phyloP scores from a whole-genome alignment of 1,140 invertebrate species.

The Acromyrmex charruanus region DNA sequence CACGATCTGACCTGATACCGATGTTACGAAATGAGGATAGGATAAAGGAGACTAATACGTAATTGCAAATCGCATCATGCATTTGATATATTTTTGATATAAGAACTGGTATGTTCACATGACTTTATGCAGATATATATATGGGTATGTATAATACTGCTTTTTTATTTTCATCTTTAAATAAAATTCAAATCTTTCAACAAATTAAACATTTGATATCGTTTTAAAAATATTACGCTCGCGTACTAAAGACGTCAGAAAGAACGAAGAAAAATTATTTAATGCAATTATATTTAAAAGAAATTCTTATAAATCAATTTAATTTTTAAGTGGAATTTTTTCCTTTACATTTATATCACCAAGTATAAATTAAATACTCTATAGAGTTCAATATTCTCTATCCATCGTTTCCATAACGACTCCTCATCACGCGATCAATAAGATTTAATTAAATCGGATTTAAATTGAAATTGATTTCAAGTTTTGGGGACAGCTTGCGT shows the following conservation, averaged over 20 bases:
- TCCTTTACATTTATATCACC: not conserved
- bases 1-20: constrained; percentile 37
- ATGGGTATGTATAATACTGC: not conserved
- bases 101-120: not conserved
- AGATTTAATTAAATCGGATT: constrained; percentile 52
- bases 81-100: constrained; percentile 19
- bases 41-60: constrained; percentile 16
- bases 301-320: not conserved
- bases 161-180: not conserved
- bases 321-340: constrained; percentile 1
- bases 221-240: not conserved
- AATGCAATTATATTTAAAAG: not conserved
- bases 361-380: constrained; percentile 15
- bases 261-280: not conserved
- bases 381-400: constrained; percentile 19
- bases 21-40: constrained; percentile 50
- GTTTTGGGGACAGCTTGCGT: not conserved
- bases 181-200: not conserved
- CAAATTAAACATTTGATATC: not conserved
- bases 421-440: constrained; percentile 36
- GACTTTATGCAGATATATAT: too few relatives aligned
- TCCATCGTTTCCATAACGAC: constrained; percentile 34
- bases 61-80: not conserved
- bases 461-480: constrained; percentile 51
- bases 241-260: not conserved